These are phyloP conservation scores for Chamaea fasciata DNA, from an alignment of 2,113 vertebrate species.

Conservation along the genomic window DNA sequence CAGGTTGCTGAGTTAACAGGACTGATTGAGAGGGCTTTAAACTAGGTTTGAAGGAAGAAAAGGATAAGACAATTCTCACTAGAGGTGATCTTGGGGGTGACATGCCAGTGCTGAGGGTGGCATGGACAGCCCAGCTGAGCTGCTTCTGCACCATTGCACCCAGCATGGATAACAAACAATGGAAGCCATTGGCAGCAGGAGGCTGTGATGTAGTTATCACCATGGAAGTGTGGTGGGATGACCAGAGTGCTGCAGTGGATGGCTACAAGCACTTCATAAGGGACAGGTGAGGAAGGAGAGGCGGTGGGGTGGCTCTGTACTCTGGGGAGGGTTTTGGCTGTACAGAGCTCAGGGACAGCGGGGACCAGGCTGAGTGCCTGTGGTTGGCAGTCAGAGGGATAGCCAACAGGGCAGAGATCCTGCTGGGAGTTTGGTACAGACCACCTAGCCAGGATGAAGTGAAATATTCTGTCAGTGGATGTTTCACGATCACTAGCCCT, in stretches of 20 bases:
- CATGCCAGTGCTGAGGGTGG: accelerated
- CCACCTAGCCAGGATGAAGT: neutral
- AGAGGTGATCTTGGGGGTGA: neutral
- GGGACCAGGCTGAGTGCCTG: neutral
- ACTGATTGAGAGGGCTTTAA: neutral
- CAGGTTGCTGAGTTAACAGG: neutral
- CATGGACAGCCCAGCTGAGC: neutral
- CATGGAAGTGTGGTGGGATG: neutral
- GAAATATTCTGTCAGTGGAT: neutral
- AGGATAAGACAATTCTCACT: accelerated
- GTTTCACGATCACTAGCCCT: too few relatives aligned
- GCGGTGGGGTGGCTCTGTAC: neutral
- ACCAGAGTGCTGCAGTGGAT: neutral
- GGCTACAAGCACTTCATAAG: neutral
- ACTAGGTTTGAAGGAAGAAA: neutral
- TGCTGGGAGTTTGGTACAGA: neutral
- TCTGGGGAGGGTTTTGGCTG: too few relatives aligned
- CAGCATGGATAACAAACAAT: neutral
- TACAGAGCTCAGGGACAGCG: neutral
- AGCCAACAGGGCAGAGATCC: neutral
- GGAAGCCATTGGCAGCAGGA: neutral
- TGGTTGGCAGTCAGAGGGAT: neutral
- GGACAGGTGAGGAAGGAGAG: neutral
- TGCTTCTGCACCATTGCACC: neutral
- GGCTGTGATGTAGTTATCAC: neutral